A percentile compares a stretch with the other conserved stretches of the same genome.
Evolutionary conservation across 2,888 invertebrate species (phyloP).

Genomic region (Metalampra italica): DNA sequence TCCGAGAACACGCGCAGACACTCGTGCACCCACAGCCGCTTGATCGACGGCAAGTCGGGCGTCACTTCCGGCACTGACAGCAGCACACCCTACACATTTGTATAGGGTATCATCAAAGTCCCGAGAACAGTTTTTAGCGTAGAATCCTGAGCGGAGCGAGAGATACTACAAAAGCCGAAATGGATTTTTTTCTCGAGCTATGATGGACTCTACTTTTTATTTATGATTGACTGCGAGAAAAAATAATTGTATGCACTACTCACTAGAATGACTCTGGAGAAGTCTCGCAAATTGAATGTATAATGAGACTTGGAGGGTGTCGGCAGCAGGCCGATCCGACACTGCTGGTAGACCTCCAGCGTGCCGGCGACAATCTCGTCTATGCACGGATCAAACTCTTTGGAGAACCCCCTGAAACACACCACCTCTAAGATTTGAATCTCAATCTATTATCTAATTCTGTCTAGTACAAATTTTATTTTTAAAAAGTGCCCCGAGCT

Average conservation of each 20-base stretch:
- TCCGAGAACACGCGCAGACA: slow-evolving; percentile 95
- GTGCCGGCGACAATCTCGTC: slow-evolving; percentile 93
- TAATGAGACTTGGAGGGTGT: slow-evolving; percentile 97
- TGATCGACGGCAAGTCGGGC: slow-evolving; percentile 90
- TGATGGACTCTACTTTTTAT: no score
- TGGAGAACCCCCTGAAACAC: slow-evolving; percentile 89
- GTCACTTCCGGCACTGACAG: slow-evolving; percentile 95
- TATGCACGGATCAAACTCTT: slow-evolving; percentile 95
- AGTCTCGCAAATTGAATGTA: slow-evolving; percentile 95
- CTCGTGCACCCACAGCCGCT: slow-evolving; percentile 96
- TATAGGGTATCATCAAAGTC: background rate
- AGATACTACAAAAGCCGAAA: no score
- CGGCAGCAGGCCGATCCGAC: slow-evolving; percentile 89
- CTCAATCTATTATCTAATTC: no score
- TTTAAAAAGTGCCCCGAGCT: no score
- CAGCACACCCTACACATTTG: slow-evolving; percentile 85
- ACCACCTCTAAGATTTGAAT: no score
- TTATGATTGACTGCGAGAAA: no score
- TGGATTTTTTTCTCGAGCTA: no score
- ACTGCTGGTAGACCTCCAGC: slow-evolving; percentile 90
- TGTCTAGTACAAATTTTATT: no score
- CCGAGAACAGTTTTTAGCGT: no score
- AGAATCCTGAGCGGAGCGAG: no score
- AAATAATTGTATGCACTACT: slow-evolving; percentile 11
- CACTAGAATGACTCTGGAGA: slow-evolving; percentile 93